These are phyloP conservation scores for Lepidotrigona ventralis DNA, from an alignment of 1,140 invertebrate species.

Conservation along the genomic window DNA sequence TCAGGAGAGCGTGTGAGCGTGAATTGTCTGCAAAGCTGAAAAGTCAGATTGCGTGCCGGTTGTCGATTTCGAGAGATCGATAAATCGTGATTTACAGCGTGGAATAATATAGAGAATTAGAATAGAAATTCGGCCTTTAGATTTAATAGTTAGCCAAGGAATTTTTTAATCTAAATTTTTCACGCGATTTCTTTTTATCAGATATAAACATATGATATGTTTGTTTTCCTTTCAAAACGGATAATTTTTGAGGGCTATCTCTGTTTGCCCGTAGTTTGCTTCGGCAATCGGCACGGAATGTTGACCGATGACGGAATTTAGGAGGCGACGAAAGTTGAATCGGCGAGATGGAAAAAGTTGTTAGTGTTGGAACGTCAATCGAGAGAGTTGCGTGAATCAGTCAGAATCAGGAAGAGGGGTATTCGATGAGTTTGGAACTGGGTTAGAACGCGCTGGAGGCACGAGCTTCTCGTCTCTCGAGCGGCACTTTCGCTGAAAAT, in stretches of 20 bases:
- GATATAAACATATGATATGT: too few species aligned
- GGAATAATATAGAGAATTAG: neutral
- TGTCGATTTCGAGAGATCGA: slow-evolving; percentile 23
- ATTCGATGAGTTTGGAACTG: slow-evolving; percentile 38
- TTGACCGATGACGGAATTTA: too few species aligned
- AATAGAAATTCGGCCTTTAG: neutral
- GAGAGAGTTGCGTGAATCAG: slow-evolving; percentile 34
- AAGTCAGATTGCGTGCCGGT: slow-evolving; percentile 51
- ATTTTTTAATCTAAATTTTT: neutral
- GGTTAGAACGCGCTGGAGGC: slow-evolving; percentile 49
- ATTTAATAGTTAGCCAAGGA: neutral
- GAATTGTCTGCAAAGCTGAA: slow-evolving; percentile 51
- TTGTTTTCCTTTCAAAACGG: too few species aligned
- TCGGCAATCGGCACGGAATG: neutral
- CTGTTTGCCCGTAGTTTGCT: too few species aligned
- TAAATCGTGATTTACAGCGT: neutral
- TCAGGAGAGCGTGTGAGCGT: neutral
- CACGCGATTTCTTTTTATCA: neutral
- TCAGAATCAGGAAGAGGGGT: slow-evolving; percentile 26
- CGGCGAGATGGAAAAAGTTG: slow-evolving; percentile 32
- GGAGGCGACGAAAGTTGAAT: neutral
- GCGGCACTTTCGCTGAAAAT: slow-evolving; percentile 61
- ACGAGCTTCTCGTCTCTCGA: slow-evolving; percentile 54
- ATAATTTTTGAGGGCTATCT: too few species aligned
- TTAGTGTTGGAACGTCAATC: slow-evolving; percentile 48